These are phyloP conservation scores for Zoanthus sansibaricus DNA, from an alignment of 92 coral and sea anemone genomes.

Conservation along the genomic window DNA sequence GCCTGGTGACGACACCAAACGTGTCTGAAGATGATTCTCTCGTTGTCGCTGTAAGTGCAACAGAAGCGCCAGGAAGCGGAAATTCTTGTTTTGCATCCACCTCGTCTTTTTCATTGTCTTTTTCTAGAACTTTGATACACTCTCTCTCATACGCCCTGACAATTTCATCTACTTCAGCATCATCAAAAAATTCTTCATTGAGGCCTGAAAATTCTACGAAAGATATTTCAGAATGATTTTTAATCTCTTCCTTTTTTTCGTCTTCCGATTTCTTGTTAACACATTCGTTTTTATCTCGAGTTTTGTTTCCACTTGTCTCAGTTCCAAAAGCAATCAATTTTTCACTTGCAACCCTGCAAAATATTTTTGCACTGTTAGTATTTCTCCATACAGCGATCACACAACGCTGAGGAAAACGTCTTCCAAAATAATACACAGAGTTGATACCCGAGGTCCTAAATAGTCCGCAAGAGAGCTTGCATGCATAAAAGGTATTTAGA, in stretches of 20 bases:
- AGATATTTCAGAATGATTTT: background rate
- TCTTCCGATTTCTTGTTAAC: background rate
- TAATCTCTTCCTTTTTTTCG: background rate
- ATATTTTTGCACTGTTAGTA: background rate
- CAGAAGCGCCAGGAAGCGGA: conserved; percentile 46
- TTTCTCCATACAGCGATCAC: background rate
- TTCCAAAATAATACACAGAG: no score
- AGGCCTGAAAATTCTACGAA: conserved; percentile 11
- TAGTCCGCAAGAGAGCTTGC: no score
- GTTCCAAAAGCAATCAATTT: background rate
- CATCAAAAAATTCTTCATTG: conserved; percentile 60
- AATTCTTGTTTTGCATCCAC: conserved; percentile 55
- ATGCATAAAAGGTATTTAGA: no score
- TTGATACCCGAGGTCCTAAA: no score
- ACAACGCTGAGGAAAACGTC: background rate
- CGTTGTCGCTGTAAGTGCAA: background rate
- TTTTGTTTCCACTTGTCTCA: background rate
- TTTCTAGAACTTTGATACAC: conserved; percentile 47
- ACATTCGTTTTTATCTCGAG: background rate
- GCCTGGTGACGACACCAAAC: background rate
- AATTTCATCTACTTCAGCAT: conserved; percentile 64
- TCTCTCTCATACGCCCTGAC: conserved; percentile 63
- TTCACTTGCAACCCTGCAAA: background rate
- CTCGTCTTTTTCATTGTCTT: conserved; percentile 7
- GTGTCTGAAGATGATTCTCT: background rate